Evolutionary conservation across 2,113 vertebrate species (phyloP).

Genomic region (Spilogale gracilis): DNA sequence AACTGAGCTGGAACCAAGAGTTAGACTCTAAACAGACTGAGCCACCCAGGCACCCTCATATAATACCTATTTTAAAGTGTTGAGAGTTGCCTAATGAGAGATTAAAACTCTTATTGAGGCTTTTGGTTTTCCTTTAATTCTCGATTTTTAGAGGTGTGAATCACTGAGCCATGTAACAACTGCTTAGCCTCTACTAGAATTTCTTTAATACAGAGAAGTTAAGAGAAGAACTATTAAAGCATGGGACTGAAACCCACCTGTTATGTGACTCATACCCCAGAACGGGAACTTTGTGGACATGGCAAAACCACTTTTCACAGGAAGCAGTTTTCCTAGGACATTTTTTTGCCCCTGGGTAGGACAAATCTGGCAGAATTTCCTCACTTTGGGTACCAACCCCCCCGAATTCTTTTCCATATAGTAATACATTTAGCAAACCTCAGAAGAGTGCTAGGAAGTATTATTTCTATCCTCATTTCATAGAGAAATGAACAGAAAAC

Average conservation of each 20-base stretch:
- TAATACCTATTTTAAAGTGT: background rate
- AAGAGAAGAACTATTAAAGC: background rate
- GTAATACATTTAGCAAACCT: background rate
- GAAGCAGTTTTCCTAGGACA: background rate
- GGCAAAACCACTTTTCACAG: background rate
- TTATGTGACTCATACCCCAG: background rate
- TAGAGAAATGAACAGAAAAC: background rate
- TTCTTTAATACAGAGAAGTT: conserved; percentile 42
- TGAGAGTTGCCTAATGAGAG: background rate
- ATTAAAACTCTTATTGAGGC: background rate
- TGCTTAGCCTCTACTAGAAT: conserved; percentile 12
- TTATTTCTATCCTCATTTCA: background rate
- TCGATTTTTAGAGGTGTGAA: conserved; percentile 34
- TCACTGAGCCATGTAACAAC: background rate
- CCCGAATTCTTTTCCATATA: background rate
- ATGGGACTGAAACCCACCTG: background rate
- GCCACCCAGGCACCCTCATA: background rate
- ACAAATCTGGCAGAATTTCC: background rate
- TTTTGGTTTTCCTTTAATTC: conserved; percentile 44
- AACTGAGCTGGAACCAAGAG: background rate
- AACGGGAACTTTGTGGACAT: conserved; percentile 3
- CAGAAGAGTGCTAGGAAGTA: background rate
- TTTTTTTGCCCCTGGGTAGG: background rate
- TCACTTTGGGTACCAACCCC: background rate
- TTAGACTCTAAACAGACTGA: background rate